Conservation (phyloP, 2,888 invertebrate species). For the Cheilosia vulpina region DNA sequence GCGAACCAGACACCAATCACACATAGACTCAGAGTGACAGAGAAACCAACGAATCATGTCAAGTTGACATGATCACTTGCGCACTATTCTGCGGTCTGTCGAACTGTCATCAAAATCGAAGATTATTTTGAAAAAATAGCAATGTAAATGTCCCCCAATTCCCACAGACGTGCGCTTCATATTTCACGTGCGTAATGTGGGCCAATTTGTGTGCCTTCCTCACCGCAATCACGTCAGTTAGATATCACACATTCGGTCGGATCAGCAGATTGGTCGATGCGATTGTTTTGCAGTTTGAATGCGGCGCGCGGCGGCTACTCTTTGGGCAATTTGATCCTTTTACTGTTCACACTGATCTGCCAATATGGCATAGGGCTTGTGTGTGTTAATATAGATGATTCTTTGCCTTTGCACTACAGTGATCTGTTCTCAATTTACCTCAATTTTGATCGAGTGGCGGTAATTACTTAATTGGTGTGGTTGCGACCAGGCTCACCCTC, state of each 20-base stretch:
- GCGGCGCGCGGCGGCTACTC: conserved; percentile 58
- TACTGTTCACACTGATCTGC: conserved; percentile 16
- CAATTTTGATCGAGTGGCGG: conserved; percentile 64
- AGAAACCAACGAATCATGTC: conserved; percentile 57
- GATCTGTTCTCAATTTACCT: conserved; percentile 71
- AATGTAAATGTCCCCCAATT: conserved; percentile 36
- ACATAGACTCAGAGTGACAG: background rate
- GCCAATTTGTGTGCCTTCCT: conserved; percentile 55
- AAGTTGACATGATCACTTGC: conserved; percentile 66
- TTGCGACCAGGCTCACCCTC: conserved; percentile 34
- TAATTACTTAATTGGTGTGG: conserved; percentile 75
- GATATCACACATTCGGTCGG: conserved; percentile 48
- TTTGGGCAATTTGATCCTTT: conserved; percentile 70
- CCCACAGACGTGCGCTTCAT: conserved; percentile 52
- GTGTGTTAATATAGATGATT: background rate
- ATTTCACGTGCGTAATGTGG: conserved; percentile 64
- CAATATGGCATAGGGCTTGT: conserved; percentile 24
- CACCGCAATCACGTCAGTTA: conserved; percentile 57
- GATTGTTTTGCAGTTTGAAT: conserved; percentile 50
- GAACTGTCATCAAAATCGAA: conserved; percentile 47
- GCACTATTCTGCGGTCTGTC: conserved; percentile 55
- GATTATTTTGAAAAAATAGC: conserved; percentile 12
- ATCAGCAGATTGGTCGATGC: conserved; percentile 43
- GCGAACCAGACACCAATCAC: conserved; percentile 28
- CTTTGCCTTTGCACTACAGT: conserved; percentile 22